Conservation (phyloP, 2,888 invertebrate genomes). For the Microctonus brassicae region DNA sequence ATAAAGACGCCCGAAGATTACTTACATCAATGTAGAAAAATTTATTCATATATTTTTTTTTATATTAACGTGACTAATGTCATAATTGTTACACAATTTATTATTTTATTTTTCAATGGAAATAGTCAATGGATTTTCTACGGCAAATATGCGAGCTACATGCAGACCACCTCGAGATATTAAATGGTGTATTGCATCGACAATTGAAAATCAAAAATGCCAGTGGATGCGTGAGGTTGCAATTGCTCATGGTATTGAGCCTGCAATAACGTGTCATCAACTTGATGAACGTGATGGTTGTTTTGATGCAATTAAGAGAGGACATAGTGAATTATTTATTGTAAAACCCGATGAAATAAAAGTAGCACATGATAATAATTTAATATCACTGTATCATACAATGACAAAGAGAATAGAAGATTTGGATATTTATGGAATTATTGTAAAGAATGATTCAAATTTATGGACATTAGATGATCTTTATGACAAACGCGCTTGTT, state of each 20-base stretch:
- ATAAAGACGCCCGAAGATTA: slow-evolving; percentile 78
- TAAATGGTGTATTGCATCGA: slow-evolving; percentile 76
- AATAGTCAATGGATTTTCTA: slow-evolving; percentile 64
- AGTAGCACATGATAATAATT: slow-evolving; percentile 74
- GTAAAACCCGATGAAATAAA: slow-evolving; percentile 81
- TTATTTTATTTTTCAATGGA: no score
- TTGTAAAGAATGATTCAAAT: slow-evolving; percentile 75
- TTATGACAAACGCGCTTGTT: slow-evolving; percentile 81
- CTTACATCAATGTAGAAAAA: slow-evolving; percentile 70
- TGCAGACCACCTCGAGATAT: slow-evolving; percentile 63
- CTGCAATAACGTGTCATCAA: slow-evolving; percentile 83
- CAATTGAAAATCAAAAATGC: slow-evolving; percentile 83
- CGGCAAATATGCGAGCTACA: slow-evolving; percentile 59
- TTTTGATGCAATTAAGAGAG: slow-evolving; percentile 75
- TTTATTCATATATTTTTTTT: background rate
- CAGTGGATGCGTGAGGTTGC: slow-evolving; percentile 83
- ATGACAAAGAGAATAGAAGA: slow-evolving; percentile 73
- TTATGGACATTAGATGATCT: slow-evolving; percentile 76
- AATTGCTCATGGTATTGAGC: slow-evolving; percentile 81
- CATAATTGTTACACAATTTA: no score
- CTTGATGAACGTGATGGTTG: slow-evolving; percentile 76
- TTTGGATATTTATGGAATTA: slow-evolving; percentile 77
- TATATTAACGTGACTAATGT: no score
- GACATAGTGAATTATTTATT: slow-evolving; percentile 80
- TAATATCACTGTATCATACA: slow-evolving; percentile 76